These are phyloP conservation scores for Aphis craccivora DNA, from an alignment of 1,140 invertebrate species.

Conservation along the genomic window DNA sequence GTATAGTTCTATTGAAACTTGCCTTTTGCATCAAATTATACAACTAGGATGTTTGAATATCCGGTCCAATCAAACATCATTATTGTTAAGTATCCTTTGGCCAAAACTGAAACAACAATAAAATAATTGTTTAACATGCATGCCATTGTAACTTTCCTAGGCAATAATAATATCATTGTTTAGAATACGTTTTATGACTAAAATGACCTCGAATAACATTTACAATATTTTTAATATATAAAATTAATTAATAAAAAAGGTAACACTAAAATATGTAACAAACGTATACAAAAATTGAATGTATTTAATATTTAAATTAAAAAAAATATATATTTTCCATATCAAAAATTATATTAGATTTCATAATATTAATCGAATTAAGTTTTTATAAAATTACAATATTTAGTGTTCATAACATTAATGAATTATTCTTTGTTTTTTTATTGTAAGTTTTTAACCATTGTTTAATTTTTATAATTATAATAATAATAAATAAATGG, in stretches of 20 bases:
- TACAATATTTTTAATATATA: background rate
- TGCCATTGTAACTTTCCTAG: background rate
- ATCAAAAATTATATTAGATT: background rate
- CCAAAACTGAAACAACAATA: constrained; percentile 38
- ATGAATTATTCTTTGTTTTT: background rate
- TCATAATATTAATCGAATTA: background rate
- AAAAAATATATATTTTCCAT: background rate
- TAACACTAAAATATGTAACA: background rate
- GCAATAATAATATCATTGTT: background rate
- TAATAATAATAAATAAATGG: background rate
- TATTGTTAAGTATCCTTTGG: constrained; percentile 20
- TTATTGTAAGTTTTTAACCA: background rate
- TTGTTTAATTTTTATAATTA: background rate
- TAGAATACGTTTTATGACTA: background rate
- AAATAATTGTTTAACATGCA: background rate
- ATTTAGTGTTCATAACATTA: background rate
- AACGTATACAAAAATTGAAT: background rate
- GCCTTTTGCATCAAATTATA: background rate
- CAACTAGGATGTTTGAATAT: constrained; percentile 10
- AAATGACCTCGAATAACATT: background rate
- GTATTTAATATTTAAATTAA: background rate
- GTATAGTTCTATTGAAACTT: background rate
- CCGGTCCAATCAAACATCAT: constrained; percentile 45
- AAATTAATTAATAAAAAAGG: constrained; percentile 12
- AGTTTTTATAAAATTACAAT: background rate